Base-by-base conservation (phyloP, 2,113 vertebrate genomes). In the Pollachius pollachius region DNA sequence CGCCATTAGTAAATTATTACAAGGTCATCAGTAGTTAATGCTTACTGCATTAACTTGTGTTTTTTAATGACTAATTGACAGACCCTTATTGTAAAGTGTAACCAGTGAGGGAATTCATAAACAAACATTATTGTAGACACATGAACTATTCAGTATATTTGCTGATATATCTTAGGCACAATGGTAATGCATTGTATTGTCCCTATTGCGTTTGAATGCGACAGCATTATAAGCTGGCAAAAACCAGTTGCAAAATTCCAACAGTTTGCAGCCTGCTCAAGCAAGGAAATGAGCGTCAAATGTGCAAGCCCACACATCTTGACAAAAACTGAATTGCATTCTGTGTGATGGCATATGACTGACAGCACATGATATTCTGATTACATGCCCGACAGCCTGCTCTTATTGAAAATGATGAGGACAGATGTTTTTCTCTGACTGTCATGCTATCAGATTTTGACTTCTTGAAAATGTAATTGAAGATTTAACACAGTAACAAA, bases 371-470 rank as follows among this genome's bases (percentile, higher is more conserved):
- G 87, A 85, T 89, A 89, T 89, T 87, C 81, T 89, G 86, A 89
- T 91, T 92, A 90, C 85, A 88, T 87, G 90, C 81, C 83, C 89
- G 89, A 90, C 88, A 91, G 86, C 81, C 84, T 83, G 72, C 84
- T 81, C 86, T 89, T 81, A 90, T 79, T 87, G 88, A 81, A 91
- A 92, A 84, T 82, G 81, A 91, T 84, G 86, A 83, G 84, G 86
- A 88, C 89, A 92, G 89, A 89, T 91, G 89, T 89, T 91, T 57
- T 87, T 80, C 84, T 88, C 80, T 71, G 81, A 81, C 81, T 86
- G 84, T 82, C 80, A 76, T 72, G 75, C 89, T 89, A 87, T 90
- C 87, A 89, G 70, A 76, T 75, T 90, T 78, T 87, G 85, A 88
- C 80, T 89, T 89, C 68, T 87, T 67, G 74, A 85, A 74, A 89